Percentiles rank a stretch among this genome's conserved stretches.
phyloP scores from a whole-genome alignment of 1,140 invertebrate species.

The Drosophila repletoides region DNA sequence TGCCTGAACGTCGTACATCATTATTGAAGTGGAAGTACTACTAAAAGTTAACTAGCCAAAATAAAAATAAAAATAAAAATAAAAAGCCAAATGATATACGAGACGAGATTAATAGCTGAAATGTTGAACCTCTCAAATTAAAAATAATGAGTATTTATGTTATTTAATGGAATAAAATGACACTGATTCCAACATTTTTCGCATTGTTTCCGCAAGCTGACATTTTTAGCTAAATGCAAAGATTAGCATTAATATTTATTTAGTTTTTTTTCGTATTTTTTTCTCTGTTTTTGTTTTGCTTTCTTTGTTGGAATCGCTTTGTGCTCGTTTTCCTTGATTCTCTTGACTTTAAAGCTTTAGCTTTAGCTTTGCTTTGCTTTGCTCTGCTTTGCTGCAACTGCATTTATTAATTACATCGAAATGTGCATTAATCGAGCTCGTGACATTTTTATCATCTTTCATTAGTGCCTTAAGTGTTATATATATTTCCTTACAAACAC shows the following conservation, averaged over 20 bases:
- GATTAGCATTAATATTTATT: conserved; percentile 46
- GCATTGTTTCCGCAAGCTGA: conserved; percentile 39
- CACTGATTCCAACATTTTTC: not conserved
- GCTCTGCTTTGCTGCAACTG: conserved; percentile 56
- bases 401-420: conserved; percentile 73
- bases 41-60: not conserved
- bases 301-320: conserved; percentile 31
- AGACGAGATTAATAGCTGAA: conserved; percentile 1
- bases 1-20: conserved; percentile 17
- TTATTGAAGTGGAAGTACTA: conserved; percentile 1
- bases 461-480: conserved; percentile 36
- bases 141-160: conserved; percentile 21
- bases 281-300: conserved; percentile 12
- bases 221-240: conserved; percentile 50
- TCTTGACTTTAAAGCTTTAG: too few species aligned
- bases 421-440: conserved; percentile 68
- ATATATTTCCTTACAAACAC: not conserved
- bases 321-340: conserved; percentile 35
- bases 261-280: not conserved
- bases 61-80: too few species aligned
- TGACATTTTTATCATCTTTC: conserved; percentile 65
- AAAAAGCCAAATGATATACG: conserved; percentile 27
- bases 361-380: conserved; percentile 29
- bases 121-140: not conserved
- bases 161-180: not conserved